Conservation (phyloP, 2,888 invertebrate species). For the Mythimna loreyi region DNA sequence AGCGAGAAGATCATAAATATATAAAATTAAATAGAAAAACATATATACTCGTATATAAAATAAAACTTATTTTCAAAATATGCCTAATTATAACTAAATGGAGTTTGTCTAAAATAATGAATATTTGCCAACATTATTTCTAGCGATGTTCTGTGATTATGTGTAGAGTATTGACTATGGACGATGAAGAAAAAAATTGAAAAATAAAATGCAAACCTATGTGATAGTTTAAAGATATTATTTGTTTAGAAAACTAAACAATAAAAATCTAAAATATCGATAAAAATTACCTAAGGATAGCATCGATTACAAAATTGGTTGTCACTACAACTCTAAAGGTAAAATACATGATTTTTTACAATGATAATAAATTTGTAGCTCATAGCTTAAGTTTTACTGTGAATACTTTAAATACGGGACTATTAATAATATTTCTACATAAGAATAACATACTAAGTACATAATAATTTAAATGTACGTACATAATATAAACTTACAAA, state of each 20-base stretch:
- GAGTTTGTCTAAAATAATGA: conserved; percentile 26
- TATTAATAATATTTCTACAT: conserved; percentile 49
- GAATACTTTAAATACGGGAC: conserved; percentile 30
- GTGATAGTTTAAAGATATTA: not conserved
- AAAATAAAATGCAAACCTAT: conserved; percentile 13
- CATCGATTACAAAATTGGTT: conserved; percentile 32
- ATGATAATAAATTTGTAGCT: conserved; percentile 28
- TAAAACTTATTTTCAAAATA: conserved; percentile 21
- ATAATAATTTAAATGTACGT: conserved; percentile 44
- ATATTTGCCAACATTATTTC: conserved; percentile 21
- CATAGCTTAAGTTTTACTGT: conserved; percentile 22
- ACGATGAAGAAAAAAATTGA: not conserved
- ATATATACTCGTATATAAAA: conserved; percentile 16
- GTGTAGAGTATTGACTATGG: conserved; percentile 5
- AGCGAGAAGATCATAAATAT: conserved; percentile 48
- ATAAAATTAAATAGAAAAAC: conserved; percentile 53
- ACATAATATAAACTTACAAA: conserved; percentile 53
- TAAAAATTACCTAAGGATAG: conserved; percentile 14
- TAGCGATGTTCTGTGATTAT: conserved; percentile 25
- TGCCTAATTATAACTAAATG: conserved; percentile 13
- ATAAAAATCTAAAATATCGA: conserved; percentile 18
- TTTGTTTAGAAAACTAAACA: not conserved
- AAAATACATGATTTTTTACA: conserved; percentile 55
- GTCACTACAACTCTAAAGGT: conserved; percentile 52
- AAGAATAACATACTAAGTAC: conserved; percentile 47